Evolutionary conservation across 1,140 invertebrate species (phyloP), one percentile per base, ranked within the genome.

Genomic region (Euborellia annulipes): DNA sequence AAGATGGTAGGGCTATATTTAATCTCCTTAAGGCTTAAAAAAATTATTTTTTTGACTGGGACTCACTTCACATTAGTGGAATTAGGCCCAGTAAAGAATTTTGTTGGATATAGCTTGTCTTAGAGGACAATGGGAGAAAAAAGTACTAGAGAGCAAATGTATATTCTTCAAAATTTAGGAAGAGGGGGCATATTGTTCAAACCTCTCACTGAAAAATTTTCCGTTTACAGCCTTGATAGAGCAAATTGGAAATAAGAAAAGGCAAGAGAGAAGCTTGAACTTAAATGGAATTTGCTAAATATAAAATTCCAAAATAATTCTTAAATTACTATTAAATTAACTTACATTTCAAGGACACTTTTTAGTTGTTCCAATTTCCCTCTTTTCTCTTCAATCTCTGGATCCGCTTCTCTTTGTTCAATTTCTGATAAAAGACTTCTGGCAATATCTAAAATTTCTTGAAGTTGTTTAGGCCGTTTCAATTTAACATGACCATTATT

Each of bases 301-400:
- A 27, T 6, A 27, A 27, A 27, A 27, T 27, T 11, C 23, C 11
- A 6, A 27, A 6, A 27, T 27, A 11, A 6, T 27, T 6, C 4
- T 27, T 27, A 27, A 27, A 27, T 4, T 27, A 27, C 11, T 27
- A 27, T 27, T 27, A 6, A 11, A 18, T 42, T 42, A 46, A 68
- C 73, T 69, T 68, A 95, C 96, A 99, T 99, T 78, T 99, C 96
- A 7, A 99, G 67, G 36, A 99, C 96, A 56, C 87, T 85, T 66
- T 98, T 97, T 1, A 99, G 70, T 62, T 99, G 96, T 60, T 97
- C 91, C 45, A 98, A 65, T 69, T 98, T 98, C 17, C 87, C 86
- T 59, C 92, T 86, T 58, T 91, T 90, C 63, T 96, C 92, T 61
- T 95, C 90, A n/a, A 97, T 80, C 64, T 95, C 93, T 0, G 85